Evolutionary conservation across 2,888 invertebrate genomes (phyloP).

Genomic region (Adelphocoris suturalis): DNA sequence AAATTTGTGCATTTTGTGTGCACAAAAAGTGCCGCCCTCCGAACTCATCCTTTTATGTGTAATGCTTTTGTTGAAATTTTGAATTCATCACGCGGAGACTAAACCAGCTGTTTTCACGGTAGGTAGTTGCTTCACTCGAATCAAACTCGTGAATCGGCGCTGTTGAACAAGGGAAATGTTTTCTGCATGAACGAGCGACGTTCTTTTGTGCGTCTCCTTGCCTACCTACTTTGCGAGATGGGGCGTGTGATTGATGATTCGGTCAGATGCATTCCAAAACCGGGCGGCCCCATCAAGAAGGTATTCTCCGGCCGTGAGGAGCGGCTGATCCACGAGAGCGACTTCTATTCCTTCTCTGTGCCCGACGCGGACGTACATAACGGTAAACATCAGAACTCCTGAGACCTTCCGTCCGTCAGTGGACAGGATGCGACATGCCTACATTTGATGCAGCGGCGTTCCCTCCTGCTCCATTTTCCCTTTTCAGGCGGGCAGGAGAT

Average conservation of each 20-base stretch:
- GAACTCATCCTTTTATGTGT: too few relatives aligned
- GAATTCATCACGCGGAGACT: too few relatives aligned
- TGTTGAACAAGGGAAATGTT: not conserved
- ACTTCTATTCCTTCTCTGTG: not conserved
- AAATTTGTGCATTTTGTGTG: too few relatives aligned
- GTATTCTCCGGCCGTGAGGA: constrained; percentile 11
- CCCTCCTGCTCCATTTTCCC: constrained; percentile 3
- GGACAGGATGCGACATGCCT: not conserved
- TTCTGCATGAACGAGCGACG: not conserved
- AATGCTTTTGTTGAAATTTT: too few relatives aligned
- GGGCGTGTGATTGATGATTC: constrained; percentile 30
- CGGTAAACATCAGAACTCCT: not conserved
- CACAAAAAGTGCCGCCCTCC: too few relatives aligned
- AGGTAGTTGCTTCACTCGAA: not conserved
- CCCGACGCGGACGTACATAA: not conserved
- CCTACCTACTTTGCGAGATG: not conserved
- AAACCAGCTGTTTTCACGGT: not conserved
- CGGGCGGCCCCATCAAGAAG: constrained; percentile 21
- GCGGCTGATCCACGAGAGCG: constrained; percentile 9
- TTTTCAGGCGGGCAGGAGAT: not conserved
- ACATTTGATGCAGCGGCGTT: not conserved
- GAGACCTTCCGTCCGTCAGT: not conserved
- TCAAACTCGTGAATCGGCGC: not conserved
- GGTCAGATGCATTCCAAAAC: constrained; percentile 36
- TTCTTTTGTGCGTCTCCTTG: not conserved